Base-by-base conservation (phyloP, 2,797 vertebrate species). In the Oryzias dopingdopingensis region DNA sequence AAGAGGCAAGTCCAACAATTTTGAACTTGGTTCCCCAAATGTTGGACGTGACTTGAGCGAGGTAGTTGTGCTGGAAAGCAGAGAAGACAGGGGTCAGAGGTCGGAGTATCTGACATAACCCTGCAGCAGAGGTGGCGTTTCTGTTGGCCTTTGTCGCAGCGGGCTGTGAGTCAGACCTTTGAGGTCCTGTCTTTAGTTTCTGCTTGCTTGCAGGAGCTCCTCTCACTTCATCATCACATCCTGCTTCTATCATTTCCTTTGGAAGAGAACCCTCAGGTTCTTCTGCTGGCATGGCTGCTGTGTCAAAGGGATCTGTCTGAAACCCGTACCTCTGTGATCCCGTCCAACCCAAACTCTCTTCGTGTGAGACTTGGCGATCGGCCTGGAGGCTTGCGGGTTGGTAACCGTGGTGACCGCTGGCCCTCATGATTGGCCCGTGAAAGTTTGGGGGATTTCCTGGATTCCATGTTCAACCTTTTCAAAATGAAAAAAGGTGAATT, bases 1-100 rank as follows among this genome's bases (percentile, higher is more conserved):
- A 99, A 59, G 96, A 92, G 56, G 97, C 96, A 84, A 99, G 94
- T 68, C 97, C 97, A 53, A 99, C 97, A 56, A 99, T 99, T 92
- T 99, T 99, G 89, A 99, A 99, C 90, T 99, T 99, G 65, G 97
- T 99, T 79, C 97, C 97, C 97, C 97, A 99, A 71, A 99, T 99
- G 85, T 99, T 99, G 70, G 97, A 99, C n/a, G 97, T 99, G 83
- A 99, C 97, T 92, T 99, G 97, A 93, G 97, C 97, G 74, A 99
- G 95, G 82, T 98, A 99, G 91, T 94, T 99, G 92, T 98, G 96
- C 97, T 99, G 88, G 61, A 80, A 89, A 65, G 65, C 14, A 79
- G 45, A 79, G 47, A 20, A 56, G 22, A 62, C 20, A 4, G 23
- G 65, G 47, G 6, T 2, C 42, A 42, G 16, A 5, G 0, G n/a